These are phyloP conservation scores for Anodontia alba DNA, from an alignment of 2,888 invertebrate species.

Conservation along the genomic window DNA sequence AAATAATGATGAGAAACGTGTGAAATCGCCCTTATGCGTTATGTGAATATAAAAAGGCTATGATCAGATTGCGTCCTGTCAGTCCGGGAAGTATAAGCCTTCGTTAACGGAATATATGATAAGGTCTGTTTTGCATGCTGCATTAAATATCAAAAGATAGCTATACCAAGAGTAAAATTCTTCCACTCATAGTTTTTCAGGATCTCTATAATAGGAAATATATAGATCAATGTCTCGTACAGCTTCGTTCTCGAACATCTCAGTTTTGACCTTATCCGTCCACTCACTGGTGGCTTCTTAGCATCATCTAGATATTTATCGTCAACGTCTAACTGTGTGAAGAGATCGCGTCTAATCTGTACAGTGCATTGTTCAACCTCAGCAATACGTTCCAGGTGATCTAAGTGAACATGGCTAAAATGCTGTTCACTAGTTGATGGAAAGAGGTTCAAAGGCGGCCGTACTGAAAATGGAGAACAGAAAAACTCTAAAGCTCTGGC, in stretches of 20 bases:
- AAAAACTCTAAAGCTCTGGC: no score
- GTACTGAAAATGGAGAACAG: background rate
- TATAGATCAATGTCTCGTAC: background rate
- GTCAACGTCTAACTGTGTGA: slow-evolving; percentile 40
- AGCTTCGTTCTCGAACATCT: background rate
- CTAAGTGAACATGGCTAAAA: slow-evolving; percentile 43
- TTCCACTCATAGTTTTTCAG: slow-evolving; percentile 27
- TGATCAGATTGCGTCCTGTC: no score
- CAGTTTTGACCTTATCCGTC: background rate
- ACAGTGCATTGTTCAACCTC: background rate
- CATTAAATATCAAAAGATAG: no score
- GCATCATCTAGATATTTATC: slow-evolving; percentile 12
- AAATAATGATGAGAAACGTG: no score
- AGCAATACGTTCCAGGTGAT: background rate
- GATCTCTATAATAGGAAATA: slow-evolving; percentile 31
- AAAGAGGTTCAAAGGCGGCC: slow-evolving; percentile 35
- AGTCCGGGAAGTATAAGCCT: no score
- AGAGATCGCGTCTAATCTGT: slow-evolving; percentile 37
- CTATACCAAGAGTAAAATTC: background rate
- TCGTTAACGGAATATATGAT: no score
- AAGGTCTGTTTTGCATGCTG: no score
- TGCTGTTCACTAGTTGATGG: slow-evolving; percentile 16
- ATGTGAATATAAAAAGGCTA: no score
- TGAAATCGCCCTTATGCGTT: no score
- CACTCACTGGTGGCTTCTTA: background rate